Evolutionary conservation across 2,113 vertebrate genomes (phyloP), one percentile per base, ranked within the genome.

Genomic region (Carassius carassius): DNA sequence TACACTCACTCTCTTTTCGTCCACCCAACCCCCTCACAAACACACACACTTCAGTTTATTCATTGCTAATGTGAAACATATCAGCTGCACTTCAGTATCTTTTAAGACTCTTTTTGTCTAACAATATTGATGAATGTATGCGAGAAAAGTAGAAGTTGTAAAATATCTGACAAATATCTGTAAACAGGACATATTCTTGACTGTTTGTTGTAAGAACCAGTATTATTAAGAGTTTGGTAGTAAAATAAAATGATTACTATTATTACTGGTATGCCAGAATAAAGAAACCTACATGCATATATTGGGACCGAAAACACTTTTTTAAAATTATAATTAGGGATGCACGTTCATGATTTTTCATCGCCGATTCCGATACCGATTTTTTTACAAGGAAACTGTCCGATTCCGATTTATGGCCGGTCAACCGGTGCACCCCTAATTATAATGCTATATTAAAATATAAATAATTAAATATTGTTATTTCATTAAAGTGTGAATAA

Each of bases 221-320:
- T 91, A 91, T 92, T 89, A 93, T 92, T 89, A 93, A 72, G 49
- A 79, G 85, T 85, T 78, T 87, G 65, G 83, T 90, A 70, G 78
- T 83, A 88, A 89, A 91, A 86, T 51, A 87, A 90, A 87, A 88
- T 56, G 85, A 80, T 47, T 47, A 49, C 13, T 12, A 47, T 47
- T 12, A 49, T 25, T 51, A 16, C 4, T 51, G 74, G 25, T 12
- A 17, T 21, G 9, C 9, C 8, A 35, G 49, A 77, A 35, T 35
- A 77, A 56, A 5, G 74, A 19, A 16, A 19, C 29, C 54, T 56
- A 56, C 6, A 56, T 19, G 17, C 54, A 56, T 17, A 6, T 54
- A 0, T 54, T 54, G 51, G 16, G 16, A 19, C 14, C 16, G 13
- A 51, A 16, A 16, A 51, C 37, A 37, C 29, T 29, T 29, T 29